Conservation (phyloP, 2,888 invertebrate genomes). For the Dryobota labecula region DNA sequence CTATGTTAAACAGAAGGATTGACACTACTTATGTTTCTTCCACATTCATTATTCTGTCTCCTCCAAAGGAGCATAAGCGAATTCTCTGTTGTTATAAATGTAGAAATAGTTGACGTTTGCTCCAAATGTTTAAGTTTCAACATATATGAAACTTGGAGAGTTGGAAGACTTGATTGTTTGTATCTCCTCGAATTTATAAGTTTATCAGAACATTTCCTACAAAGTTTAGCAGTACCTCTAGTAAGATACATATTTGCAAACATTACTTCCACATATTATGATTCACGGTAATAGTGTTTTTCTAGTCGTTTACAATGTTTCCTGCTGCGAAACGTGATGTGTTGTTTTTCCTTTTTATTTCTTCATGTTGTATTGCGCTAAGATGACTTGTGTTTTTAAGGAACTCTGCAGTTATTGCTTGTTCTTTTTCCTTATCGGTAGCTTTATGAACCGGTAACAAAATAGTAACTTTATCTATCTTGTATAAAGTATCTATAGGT, state of each 20-base stretch:
- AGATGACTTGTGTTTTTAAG: not conserved
- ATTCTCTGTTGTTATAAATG: not conserved
- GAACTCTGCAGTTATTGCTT: not conserved
- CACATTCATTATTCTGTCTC: not conserved
- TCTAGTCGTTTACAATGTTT: conserved; percentile 20
- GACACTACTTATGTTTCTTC: not conserved
- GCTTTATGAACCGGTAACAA: not conserved
- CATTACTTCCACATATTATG: conserved; percentile 2
- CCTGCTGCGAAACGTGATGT: conserved; percentile 29
- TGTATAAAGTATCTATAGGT: not conserved
- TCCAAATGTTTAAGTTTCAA: conserved; percentile 5
- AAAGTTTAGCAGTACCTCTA: conserved; percentile 1
- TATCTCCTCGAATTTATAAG: not conserved
- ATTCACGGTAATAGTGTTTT: conserved; percentile 29
- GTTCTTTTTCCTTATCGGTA: conserved; percentile 24
- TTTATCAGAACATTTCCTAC: not conserved
- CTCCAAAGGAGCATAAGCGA: not conserved
- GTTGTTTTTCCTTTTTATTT: conserved; percentile 22
- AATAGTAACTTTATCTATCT: not conserved
- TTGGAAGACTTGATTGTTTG: not conserved
- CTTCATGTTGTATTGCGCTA: conserved; percentile 2
- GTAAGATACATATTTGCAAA: conserved; percentile 14
- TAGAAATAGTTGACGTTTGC: not conserved
- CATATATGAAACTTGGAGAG: not conserved
- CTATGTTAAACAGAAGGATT: too few relatives aligned